These are phyloP conservation scores for Antheraea assamensis DNA, from an alignment of 2,888 invertebrate species.

Conservation along the genomic window DNA sequence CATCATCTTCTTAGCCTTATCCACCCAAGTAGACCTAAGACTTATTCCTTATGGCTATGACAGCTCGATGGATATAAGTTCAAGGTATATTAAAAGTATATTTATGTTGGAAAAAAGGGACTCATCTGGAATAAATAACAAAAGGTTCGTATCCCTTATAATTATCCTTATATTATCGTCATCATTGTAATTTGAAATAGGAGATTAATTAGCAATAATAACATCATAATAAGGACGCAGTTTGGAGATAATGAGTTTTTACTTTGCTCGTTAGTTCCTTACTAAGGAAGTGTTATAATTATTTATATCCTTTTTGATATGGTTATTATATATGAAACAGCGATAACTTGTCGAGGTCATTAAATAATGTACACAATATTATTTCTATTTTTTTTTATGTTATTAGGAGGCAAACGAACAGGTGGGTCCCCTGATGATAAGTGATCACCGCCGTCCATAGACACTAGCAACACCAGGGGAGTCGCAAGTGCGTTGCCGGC, in stretches of 20 bases:
- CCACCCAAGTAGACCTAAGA: too few relatives aligned
- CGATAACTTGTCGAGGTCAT: background rate
- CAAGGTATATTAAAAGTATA: background rate
- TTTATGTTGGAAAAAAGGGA: background rate
- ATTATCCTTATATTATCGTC: background rate
- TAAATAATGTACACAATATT: background rate
- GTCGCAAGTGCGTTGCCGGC: too few relatives aligned
- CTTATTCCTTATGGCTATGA: too few relatives aligned
- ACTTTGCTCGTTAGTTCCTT: background rate
- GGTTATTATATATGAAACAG: background rate
- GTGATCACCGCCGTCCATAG: too few relatives aligned
- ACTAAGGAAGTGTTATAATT: background rate
- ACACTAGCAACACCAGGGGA: too few relatives aligned
- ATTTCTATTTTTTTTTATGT: too few relatives aligned
- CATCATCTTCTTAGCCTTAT: too few relatives aligned
- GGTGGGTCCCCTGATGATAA: too few relatives aligned
- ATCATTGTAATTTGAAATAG: background rate
- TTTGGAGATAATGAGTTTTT: background rate
- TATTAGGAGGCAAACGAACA: too few relatives aligned
- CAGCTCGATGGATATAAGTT: too few relatives aligned
- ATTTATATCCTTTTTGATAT: background rate
- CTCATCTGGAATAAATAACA: background rate
- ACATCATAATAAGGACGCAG: constrained; percentile 1
- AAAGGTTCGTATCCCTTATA: background rate
- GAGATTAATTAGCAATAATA: background rate